Conservation (phyloP, 2,113 vertebrate genomes). For the Corythoichthys haematopterus region DNA sequence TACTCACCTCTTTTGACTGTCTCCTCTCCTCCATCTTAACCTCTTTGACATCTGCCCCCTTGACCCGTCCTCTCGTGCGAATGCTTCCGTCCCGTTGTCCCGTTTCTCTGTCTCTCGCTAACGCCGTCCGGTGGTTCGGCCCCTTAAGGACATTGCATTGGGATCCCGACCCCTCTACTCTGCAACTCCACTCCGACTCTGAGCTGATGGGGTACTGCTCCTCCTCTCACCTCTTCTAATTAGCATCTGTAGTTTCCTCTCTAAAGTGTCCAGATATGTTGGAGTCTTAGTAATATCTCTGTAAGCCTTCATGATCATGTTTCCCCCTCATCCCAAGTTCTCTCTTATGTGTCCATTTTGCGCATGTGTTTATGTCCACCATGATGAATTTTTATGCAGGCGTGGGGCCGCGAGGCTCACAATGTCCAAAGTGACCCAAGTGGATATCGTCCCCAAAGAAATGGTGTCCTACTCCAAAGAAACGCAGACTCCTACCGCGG, state of each 20-base stretch:
- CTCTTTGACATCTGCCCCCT: constrained; percentile 28
- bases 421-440: constrained; percentile 95
- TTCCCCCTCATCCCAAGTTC: constrained; percentile 3
- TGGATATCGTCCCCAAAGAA: constrained; percentile 91
- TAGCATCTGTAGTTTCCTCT: constrained; percentile 46
- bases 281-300: constrained; percentile 37
- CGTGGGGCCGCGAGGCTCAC: constrained; percentile 85
- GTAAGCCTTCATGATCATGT: constrained; percentile 45
- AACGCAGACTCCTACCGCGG: constrained; percentile 86
- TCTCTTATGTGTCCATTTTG: not conserved
- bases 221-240: constrained; percentile 66
- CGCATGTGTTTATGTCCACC: constrained; percentile 16
- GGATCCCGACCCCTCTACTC: constrained; percentile 99
- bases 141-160: constrained; percentile 98
- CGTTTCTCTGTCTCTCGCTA: constrained; percentile 76
- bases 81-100: constrained; percentile 37
- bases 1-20: constrained; percentile 26
- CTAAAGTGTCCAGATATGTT: constrained; percentile 39
- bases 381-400: constrained; percentile 58
- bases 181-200: constrained; percentile 99
- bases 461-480: constrained; percentile 91
- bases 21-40: constrained; percentile 23
- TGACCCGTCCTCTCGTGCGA: constrained; percentile 24
- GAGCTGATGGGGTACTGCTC: constrained; percentile 96
- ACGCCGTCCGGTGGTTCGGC: constrained; percentile 85